Base-by-base conservation (phyloP, 2,797 vertebrate species). In the Clamator glandarius region DNA sequence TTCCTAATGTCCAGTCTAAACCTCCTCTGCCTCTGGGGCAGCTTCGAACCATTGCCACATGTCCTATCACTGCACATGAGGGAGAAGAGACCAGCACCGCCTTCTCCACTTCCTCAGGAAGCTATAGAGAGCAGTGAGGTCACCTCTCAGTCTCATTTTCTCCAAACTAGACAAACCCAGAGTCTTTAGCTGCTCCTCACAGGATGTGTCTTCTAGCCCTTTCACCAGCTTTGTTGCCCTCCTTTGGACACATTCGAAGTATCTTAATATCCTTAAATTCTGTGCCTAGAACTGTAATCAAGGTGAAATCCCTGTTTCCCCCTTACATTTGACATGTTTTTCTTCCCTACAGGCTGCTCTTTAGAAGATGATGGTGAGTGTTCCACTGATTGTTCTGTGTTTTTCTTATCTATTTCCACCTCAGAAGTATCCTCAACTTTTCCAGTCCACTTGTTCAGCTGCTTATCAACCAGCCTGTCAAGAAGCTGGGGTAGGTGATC, bases 401-500 rank as follows among this genome's bases (percentile, higher is more conserved):
- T 72, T 41, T 39, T 66, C n/a, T 94, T 89, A n/a, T 42, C 61
- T 8, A 52, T 50, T 72, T 92, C 55, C 3, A 2, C 15, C 17
- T 91, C 54, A 39, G 67, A 42, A 23, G 50, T 26, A 20, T 79
- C 93, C 31, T 98, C 98, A 1, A 97, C 97, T 86, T 96, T 97
- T 84, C 98, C 98, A 20, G 92, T 96, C 90, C 98, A 98, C 51
- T 96, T 95, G 54, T 79, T 97, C 41, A 98, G 96, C 1, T 97
- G 97, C 15, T 92, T 83, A 90, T 97, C 97, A 80, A 69, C 82
- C 50, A 97, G 78, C 15, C 52, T 94, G 31, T 98, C 98, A 84
- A 99, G 98, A 86, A 99, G 94, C 44, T 99, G 98, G 17, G 99
- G 99, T 29, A 99, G 96, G 80, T 97, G 99, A 96, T 99, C 99